Evolutionary conservation across 2,113 vertebrate species (phyloP), one percentile per base, ranked within the genome.

Genomic region (Callorhinus ursinus): DNA sequence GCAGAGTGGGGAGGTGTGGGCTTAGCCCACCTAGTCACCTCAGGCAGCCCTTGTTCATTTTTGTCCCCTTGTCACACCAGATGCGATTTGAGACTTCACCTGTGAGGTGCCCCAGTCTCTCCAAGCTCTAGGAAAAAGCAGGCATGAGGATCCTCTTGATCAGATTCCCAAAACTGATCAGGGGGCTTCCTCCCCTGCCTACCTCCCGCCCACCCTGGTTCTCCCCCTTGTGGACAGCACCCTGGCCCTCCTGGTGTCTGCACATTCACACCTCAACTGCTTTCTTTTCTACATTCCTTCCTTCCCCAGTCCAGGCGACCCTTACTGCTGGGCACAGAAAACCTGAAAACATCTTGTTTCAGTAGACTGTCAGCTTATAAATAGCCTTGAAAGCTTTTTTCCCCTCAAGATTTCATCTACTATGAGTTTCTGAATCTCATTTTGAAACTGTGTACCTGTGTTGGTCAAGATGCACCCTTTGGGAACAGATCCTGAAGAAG

Each of bases 181-280:
- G 26, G 42, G 6, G 19, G n/a, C 19, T 55, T 46, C 1, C 4
- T 26, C 14, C 67, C 14, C 14, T n/a, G 79, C 5, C 36, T 8
- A 33, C 8, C 0, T 3, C 42, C 26, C 15, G 3, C 16, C 59
- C 49, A 1, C 0, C 19, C 4, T 1, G 4, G 31, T 14, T 28
- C 13, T 69, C 80, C 22, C 22, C 22, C 33, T 26, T 10, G 31
- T 16, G 59, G 42, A 57, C 10, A 0, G 5, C 28, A 61, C 6
- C 14, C 12, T 3, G 31, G 10, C 14, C 53, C 42, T 28, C 7
- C 4, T 2, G 8, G 53, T 16, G 5, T 1, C 3, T 3, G 22
- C 11, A n/a, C 4, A 21, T 1, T 46, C 69, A 94, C 53, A 7
- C 51, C 51, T 1, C 1, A 4, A 1, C 2, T 31, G 12, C 71